Conservation (phyloP, 1,140 invertebrate species). For the Drosophila nannoptera region DNA sequence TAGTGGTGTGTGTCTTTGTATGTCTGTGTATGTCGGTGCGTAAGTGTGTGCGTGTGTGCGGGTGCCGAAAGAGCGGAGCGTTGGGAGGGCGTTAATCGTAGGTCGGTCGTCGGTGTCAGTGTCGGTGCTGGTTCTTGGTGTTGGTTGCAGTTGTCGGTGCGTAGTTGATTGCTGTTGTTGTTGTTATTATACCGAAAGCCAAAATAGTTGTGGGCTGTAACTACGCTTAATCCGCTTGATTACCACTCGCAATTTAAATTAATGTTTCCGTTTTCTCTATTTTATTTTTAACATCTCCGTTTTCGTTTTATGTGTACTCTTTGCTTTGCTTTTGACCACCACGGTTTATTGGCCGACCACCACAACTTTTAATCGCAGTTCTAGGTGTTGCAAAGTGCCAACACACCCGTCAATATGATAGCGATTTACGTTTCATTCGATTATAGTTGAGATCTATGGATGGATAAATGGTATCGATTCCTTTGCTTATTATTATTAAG, state of each 20-base stretch:
- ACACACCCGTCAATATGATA: background rate
- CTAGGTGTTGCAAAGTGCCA: conserved; percentile 34
- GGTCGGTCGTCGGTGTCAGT: conserved; percentile 46
- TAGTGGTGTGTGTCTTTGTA: conserved; percentile 13
- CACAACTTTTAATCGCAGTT: conserved; percentile 31
- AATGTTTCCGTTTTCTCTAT: conserved; percentile 51
- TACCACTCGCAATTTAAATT: conserved; percentile 64
- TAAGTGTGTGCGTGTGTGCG: conserved; percentile 35
- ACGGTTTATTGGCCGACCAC: conserved; percentile 43
- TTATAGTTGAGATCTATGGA: background rate
- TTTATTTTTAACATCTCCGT: conserved; percentile 56
- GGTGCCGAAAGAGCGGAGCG: conserved; percentile 42
- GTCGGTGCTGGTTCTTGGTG: conserved; percentile 39
- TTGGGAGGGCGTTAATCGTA: conserved; percentile 49
- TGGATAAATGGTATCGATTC: conserved; percentile 3
- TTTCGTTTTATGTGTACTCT: conserved; percentile 62
- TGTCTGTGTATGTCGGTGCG: conserved; percentile 9
- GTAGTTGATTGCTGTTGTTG: conserved; percentile 58
- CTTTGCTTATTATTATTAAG: background rate
- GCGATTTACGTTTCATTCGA: conserved; percentile 2
- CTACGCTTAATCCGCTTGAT: conserved; percentile 57
- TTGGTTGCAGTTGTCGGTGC: conserved; percentile 43
- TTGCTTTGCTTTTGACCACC: conserved; percentile 53
- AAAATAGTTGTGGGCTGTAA: conserved; percentile 45
- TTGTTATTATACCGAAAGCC: conserved; percentile 28